phyloP scores from a whole-genome alignment of 2,888 invertebrate species.

The Argyresthia goedartella region DNA sequence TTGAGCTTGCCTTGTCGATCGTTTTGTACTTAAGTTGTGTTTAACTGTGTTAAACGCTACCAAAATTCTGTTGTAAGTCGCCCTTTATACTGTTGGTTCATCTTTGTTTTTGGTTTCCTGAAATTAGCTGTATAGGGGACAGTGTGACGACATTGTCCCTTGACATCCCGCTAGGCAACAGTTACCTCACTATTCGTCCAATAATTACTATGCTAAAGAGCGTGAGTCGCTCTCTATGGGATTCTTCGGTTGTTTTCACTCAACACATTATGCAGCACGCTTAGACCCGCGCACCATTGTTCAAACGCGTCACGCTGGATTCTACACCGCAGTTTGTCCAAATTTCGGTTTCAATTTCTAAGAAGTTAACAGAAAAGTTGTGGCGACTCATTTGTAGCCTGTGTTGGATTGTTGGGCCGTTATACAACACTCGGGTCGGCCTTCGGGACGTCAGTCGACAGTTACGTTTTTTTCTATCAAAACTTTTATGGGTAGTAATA shows the following conservation, averaged over 20 bases:
- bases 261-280: slow-evolving; percentile 51
- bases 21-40: too few species aligned
- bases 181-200: slow-evolving; percentile 43
- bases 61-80: too few species aligned
- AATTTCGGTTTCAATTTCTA: slow-evolving; percentile 64
- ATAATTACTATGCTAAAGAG: slow-evolving; percentile 62
- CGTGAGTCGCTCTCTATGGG: slow-evolving; percentile 31
- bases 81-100: too few species aligned
- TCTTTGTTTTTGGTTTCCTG: background rate
- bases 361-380: slow-evolving; percentile 25
- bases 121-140: slow-evolving; percentile 20
- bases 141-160: slow-evolving; percentile 27
- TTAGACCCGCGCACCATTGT: slow-evolving; percentile 47
- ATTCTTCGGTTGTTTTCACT: slow-evolving; percentile 22
- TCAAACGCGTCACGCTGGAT: slow-evolving; percentile 28
- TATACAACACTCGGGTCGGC: slow-evolving; percentile 31
- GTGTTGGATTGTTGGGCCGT: slow-evolving; percentile 43
- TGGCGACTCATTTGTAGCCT: slow-evolving; percentile 33
- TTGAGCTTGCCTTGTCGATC: too few species aligned
- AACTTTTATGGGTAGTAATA: slow-evolving; percentile 54
- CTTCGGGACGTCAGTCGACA: slow-evolving; percentile 33
- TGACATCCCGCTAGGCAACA: slow-evolving; percentile 53
- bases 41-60: too few species aligned
- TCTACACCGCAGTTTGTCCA: slow-evolving; percentile 63
- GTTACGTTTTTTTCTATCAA: slow-evolving; percentile 42